phyloP scores from a whole-genome alignment of 2,888 invertebrate genomes.

The Chromoteleia sp. region DNA sequence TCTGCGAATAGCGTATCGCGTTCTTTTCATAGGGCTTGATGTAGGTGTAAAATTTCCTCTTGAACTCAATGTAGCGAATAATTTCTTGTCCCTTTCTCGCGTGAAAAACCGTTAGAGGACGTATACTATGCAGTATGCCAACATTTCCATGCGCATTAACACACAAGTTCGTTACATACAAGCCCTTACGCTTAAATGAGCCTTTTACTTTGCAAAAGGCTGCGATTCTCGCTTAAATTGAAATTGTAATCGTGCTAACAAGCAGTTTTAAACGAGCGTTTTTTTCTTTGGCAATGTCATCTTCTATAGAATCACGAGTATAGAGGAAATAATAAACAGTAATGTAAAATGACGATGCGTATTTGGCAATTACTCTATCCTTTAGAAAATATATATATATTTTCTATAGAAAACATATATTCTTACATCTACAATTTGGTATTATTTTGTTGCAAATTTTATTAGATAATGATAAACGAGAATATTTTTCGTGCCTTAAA shows the following conservation, averaged over 20 bases:
- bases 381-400: no score
- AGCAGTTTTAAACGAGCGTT: constrained; percentile 65
- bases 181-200: constrained; percentile 76
- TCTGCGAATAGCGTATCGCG: constrained; percentile 25
- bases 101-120: constrained; percentile 56
- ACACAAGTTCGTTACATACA: constrained; percentile 71
- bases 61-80: constrained; percentile 68
- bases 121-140: constrained; percentile 62
- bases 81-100: constrained; percentile 69
- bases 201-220: constrained; percentile 71
- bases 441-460: no score
- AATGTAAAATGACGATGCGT: no score
- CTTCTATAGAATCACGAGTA: background rate
- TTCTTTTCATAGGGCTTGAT: constrained; percentile 54
- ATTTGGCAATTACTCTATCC: no score
- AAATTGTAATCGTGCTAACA: constrained; percentile 76
- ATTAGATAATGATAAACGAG: no score
- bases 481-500: no score
- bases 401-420: no score
- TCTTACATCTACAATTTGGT: no score
- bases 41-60: constrained; percentile 65
- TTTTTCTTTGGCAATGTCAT: constrained; percentile 19
- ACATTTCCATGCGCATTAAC: constrained; percentile 70
- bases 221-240: constrained; percentile 73
- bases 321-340: background rate